These are phyloP conservation scores for Oreocharis arfaki DNA, from an alignment of 2,113 vertebrate genomes.

Conservation along the genomic window DNA sequence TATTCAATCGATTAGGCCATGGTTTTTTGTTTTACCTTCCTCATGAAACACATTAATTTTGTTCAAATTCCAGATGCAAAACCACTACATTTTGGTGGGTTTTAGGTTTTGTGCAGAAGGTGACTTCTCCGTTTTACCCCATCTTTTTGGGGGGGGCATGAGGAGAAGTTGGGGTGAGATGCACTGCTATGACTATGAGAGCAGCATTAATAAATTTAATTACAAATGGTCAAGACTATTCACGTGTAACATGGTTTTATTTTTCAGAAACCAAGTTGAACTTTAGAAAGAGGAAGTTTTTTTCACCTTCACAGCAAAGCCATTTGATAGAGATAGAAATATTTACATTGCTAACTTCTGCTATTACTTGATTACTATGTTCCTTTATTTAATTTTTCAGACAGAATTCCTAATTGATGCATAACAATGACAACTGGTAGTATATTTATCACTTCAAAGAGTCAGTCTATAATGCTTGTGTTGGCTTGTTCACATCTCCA, in stretches of 20 bases:
- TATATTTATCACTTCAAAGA: neutral
- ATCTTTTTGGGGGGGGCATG: accelerated
- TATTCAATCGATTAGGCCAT: neutral
- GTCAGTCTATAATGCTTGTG: neutral
- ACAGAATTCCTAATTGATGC: neutral
- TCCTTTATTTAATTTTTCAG: neutral
- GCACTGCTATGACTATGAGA: neutral
- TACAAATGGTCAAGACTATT: neutral
- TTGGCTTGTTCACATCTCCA: neutral
- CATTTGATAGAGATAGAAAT: neutral
- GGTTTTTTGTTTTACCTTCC: neutral
- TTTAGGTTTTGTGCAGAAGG: neutral
- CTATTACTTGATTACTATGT: neutral
- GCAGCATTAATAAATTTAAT: neutral
- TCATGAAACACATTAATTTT: neutral
- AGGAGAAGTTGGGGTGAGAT: neutral
- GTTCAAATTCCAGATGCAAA: neutral
- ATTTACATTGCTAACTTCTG: neutral
- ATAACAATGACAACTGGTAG: neutral
- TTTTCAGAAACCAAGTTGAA: neutral
- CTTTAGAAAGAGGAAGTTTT: neutral
- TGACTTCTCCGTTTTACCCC: neutral
- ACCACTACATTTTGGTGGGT: neutral
- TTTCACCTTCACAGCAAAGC: neutral
- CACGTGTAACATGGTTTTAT: neutral